Evolutionary conservation across 2,888 invertebrate species (phyloP).

Genomic region (Sarcophaga rosellei): DNA sequence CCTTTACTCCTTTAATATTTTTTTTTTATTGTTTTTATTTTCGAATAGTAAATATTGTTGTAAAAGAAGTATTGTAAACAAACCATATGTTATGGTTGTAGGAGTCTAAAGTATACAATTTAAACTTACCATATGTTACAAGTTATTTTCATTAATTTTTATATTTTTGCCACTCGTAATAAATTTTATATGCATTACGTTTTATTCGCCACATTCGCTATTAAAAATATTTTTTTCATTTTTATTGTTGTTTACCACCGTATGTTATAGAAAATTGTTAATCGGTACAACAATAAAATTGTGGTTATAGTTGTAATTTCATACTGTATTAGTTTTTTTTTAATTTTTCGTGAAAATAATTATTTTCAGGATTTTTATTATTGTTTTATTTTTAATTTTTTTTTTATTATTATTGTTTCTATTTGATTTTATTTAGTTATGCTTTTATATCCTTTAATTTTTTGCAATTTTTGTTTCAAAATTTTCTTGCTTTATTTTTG

Average conservation of each 20-base stretch:
- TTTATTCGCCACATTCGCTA: too few relatives aligned
- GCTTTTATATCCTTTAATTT: neutral
- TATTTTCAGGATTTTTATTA: neutral
- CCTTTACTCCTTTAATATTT: neutral
- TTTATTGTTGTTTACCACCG: too few relatives aligned
- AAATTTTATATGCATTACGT: too few relatives aligned
- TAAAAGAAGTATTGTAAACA: neutral
- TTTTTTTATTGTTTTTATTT: neutral
- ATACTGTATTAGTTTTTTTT: too few relatives aligned
- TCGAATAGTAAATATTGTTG: neutral
- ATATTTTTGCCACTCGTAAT: neutral
- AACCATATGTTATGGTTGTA: neutral
- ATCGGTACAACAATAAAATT: too few relatives aligned
- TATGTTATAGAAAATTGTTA: too few relatives aligned
- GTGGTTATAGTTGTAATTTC: conserved; percentile 15
- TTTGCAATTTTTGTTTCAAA: neutral
- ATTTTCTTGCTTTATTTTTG: conserved; percentile 11
- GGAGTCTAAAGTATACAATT: neutral
- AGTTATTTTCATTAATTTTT: neutral
- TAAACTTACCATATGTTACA: conserved; percentile 65
- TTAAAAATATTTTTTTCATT: too few relatives aligned
- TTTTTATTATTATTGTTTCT: too few relatives aligned
- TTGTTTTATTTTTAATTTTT: neutral
- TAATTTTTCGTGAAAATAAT: too few relatives aligned
- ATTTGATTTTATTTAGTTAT: neutral